Evolutionary conservation across 2,797 vertebrate genomes (phyloP).

Genomic region (Toxotes lorentzi): DNA sequence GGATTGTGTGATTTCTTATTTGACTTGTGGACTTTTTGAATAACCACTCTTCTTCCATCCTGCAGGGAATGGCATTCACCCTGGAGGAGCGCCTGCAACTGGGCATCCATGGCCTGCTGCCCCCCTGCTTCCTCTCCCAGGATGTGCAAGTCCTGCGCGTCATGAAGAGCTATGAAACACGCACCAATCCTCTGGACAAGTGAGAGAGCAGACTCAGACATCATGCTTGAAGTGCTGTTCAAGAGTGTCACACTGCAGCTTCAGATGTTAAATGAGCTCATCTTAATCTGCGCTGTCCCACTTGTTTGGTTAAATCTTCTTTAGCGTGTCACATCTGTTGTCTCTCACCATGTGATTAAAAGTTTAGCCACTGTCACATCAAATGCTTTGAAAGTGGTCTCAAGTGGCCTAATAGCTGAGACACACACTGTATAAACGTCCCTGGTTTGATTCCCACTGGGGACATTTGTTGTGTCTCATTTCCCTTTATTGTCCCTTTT

Average conservation of each 20-base stretch:
- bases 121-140: constrained; percentile 97
- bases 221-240: not conserved
- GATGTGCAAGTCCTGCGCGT: constrained; percentile 96
- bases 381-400: not conserved
- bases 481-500: not conserved
- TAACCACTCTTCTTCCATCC: constrained; percentile 45
- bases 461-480: not conserved
- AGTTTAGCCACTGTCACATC: not conserved
- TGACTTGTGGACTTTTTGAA: constrained; percentile 23
- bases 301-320: constrained; percentile 11
- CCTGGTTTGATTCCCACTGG: not conserved
- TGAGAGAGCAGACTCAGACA: constrained; percentile 71
- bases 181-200: constrained; percentile 94
- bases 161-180: constrained; percentile 94
- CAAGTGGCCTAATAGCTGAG: not conserved
- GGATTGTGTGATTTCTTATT: constrained; percentile 12
- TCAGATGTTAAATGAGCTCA: constrained; percentile 20
- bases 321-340: constrained; percentile 13
- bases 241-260: constrained; percentile 9
- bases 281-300: not conserved
- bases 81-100: constrained; percentile 95
- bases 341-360: not conserved
- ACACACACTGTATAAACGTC: not conserved
- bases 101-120: constrained; percentile 97
- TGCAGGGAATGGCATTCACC: constrained; percentile 97